Evolutionary conservation across 2,797 vertebrate genomes (phyloP).

Genomic region (Dendrocincla tyrannina): DNA sequence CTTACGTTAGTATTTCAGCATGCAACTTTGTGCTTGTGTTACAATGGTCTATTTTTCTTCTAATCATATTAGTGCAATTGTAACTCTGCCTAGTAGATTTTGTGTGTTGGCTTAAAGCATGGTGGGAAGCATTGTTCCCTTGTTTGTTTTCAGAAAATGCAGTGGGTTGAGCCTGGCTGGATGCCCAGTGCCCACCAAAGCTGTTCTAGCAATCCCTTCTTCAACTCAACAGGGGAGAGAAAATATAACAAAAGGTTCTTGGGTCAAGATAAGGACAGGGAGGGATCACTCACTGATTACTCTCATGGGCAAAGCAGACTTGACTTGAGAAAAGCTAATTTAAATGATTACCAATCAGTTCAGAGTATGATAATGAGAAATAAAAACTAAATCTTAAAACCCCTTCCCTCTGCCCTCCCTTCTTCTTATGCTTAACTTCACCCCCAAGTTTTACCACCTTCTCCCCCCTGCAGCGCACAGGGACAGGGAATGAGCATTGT

Average conservation of each 20-base stretch:
- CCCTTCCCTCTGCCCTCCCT: background rate
- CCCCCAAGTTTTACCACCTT: background rate
- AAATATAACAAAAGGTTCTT: background rate
- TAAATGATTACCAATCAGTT: background rate
- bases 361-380: background rate
- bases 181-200: background rate
- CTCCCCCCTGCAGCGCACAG: background rate
- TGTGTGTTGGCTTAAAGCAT: background rate
- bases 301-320: background rate
- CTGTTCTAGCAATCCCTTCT: background rate
- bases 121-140: background rate
- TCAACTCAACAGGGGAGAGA: background rate
- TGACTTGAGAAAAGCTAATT: background rate
- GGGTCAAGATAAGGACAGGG: background rate
- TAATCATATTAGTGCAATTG: background rate
- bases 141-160: background rate
- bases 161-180: background rate
- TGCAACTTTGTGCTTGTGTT: background rate
- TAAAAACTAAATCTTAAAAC: background rate
- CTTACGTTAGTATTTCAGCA: background rate
- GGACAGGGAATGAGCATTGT: background rate
- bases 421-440: background rate
- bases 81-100: background rate
- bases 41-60: background rate
- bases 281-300: background rate